A percentile compares a stretch with the other conserved stretches of the same genome.
Conservation (phyloP, 1,140 invertebrate genomes). For the Charaxes varanes region DNA sequence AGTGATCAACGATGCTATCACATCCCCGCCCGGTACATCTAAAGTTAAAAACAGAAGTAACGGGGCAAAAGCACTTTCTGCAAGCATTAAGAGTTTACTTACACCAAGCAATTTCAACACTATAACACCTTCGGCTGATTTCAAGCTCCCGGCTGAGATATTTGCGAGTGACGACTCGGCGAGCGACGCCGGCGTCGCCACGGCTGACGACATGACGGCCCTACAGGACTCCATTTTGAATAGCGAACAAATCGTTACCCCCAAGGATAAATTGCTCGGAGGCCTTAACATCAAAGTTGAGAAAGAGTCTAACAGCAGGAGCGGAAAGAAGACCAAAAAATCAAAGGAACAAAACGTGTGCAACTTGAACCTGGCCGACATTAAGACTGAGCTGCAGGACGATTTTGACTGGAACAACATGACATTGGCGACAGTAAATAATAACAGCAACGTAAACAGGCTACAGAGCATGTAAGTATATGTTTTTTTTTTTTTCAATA, state of each 20-base stretch:
- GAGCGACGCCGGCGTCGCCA: slow-evolving; percentile 44
- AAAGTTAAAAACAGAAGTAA: slow-evolving; percentile 30
- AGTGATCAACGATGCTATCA: slow-evolving; percentile 28
- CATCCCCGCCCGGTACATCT: slow-evolving; percentile 35
- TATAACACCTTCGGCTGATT: slow-evolving; percentile 50
- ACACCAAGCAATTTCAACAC: slow-evolving; percentile 43
- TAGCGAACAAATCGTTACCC: slow-evolving; percentile 27
- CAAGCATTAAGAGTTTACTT: slow-evolving; percentile 30
- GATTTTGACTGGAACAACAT: slow-evolving; percentile 67
- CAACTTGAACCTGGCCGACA: slow-evolving; percentile 51
- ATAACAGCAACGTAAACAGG: slow-evolving; percentile 49
- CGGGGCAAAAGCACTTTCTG: slow-evolving; percentile 21
- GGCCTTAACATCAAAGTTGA: slow-evolving; percentile 65
- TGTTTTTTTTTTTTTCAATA: slow-evolving; percentile 15
- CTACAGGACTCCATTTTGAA: slow-evolving; percentile 33
- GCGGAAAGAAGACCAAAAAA: slow-evolving; percentile 50
- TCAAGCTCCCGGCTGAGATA: slow-evolving; percentile 63
- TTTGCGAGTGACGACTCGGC: slow-evolving; percentile 67
- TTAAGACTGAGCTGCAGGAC: slow-evolving; percentile 70
- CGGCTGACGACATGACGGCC: slow-evolving; percentile 39
- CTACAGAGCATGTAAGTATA: slow-evolving; percentile 53
- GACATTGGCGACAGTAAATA: slow-evolving; percentile 62
- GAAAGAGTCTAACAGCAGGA: slow-evolving; percentile 22
- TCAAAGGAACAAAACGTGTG: slow-evolving; percentile 38
- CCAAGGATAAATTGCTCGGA: slow-evolving; percentile 62